Base-by-base conservation (phyloP, 1,140 invertebrate species). In the Thrips palmi region DNA sequence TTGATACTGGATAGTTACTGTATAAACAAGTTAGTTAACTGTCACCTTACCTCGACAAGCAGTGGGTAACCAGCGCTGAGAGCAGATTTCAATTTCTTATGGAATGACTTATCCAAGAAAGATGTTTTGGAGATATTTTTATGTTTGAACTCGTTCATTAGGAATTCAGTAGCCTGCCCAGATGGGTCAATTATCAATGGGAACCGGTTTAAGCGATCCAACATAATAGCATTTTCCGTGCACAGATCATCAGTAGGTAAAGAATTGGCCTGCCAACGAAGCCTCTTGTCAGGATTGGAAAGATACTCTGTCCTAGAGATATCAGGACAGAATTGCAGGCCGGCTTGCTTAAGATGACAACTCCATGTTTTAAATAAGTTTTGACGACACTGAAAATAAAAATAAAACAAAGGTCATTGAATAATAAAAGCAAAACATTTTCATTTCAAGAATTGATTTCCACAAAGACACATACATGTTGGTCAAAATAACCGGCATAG, bases 401-500 rank as follows among this genome's bases (percentile, higher is more conserved):
- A n/a, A n/a, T n/a, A n/a, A n/a, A 46, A 34, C 46, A 17, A 35
- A 35, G 7, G 6, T 7, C 10, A 32, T 11, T 15, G 8, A 10
- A 10, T 8, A 10, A 10, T 11, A 33, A n/a, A n/a, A n/a, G n/a
- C n/a, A n/a, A n/a, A n/a, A n/a, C n/a, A n/a, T n/a, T n/a, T n/a
- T n/a, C n/a, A n/a, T n/a, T n/a, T n/a, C n/a, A n/a, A n/a, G n/a
- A n/a, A n/a, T n/a, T n/a, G n/a, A n/a, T n/a, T n/a, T n/a, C n/a
- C n/a, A n/a, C n/a, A n/a, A n/a, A n/a, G n/a, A n/a, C n/a, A n/a
- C n/a, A n/a, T 52, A 75, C 72, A 48, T 97, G 89, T 61, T 99
- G 96, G 65, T 99, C 96, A 59, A 97, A 99, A 64, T 99, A 99
- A 35, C 94, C 96, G 42, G 89, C 92, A 59, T 98, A 99, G 2